Percentiles rank a stretch among this genome's conserved stretches.
phyloP scores from a whole-genome alignment of 2,113 vertebrate species.

The Psammodynastes pulverulentus region DNA sequence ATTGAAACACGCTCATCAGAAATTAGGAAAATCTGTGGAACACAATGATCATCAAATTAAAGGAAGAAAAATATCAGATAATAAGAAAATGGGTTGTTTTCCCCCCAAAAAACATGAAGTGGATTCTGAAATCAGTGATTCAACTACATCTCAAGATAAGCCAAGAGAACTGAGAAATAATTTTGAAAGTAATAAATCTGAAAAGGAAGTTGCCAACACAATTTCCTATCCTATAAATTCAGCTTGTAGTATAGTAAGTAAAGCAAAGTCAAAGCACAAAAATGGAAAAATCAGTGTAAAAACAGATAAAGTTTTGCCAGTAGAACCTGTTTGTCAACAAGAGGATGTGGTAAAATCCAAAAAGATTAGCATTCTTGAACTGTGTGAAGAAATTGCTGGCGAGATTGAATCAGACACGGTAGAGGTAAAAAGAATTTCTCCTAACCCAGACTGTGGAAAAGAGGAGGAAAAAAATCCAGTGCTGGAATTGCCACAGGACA shows the following conservation, averaged over 20 bases:
- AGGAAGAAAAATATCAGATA: conserved; percentile 29
- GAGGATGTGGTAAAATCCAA: conserved; percentile 69
- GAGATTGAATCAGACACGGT: conserved; percentile 96
- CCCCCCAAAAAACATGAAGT: conserved; percentile 62
- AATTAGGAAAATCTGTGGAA: conserved; percentile 56
- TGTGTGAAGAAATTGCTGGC: conserved; percentile 96
- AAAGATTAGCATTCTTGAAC: conserved; percentile 89
- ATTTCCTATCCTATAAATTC: conserved; percentile 43
- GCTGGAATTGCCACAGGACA: conserved; percentile 48
- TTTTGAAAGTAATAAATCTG: conserved; percentile 33
- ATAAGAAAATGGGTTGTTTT: conserved; percentile 51
- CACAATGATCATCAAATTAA: conserved; percentile 43
- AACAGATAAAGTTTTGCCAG: conserved; percentile 50
- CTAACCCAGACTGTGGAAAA: conserved; percentile 50
- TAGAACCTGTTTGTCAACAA: conserved; percentile 27
- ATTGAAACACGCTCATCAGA: conserved; percentile 55
- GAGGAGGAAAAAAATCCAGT: conserved; percentile 51
- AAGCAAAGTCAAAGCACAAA: conserved; percentile 51
- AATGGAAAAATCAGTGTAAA: conserved; percentile 58
- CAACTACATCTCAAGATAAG: conserved; percentile 23
- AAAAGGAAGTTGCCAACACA: conserved; percentile 28
- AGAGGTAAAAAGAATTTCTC: conserved; percentile 80
- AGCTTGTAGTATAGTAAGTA: conserved; percentile 45
- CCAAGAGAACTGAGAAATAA: conserved; percentile 31
- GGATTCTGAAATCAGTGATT: conserved; percentile 42